Evolutionary conservation across 2,888 invertebrate species (phyloP), one percentile per base, ranked within the genome.

Genomic region (Ferrisia virgata): DNA sequence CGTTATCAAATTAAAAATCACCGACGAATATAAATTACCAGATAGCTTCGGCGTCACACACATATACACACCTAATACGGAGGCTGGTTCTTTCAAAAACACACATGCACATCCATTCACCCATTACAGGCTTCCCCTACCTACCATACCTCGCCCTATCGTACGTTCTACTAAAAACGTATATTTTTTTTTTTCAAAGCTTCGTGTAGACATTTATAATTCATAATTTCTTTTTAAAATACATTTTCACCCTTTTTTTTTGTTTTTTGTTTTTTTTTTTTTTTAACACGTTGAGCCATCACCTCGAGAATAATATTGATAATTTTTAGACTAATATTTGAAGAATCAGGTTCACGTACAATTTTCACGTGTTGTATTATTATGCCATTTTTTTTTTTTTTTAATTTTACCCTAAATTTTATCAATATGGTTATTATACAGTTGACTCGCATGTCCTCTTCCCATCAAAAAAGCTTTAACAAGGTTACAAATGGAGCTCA

Each of bases 1-100:
- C 36, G 25, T 64, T 64, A 64, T 64, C 58, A 64, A 64, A 64
- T 64, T 64, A 64, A 64, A 64, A 64, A 64, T 64, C 58, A 13
- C 58, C 58, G 9, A 47, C 13, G 58, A 64, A 64, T 64, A 64
- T 64, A 64, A 64, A 64, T 64, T 64, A 64, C 28, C 11, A n/a
- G n/a, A n/a, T n/a, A n/a, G n/a, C n/a, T n/a, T n/a, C n/a, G n/a
- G n/a, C n/a, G n/a, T n/a, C n/a, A n/a, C n/a, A n/a, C n/a, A n/a
- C n/a, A n/a, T n/a, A n/a, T n/a, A n/a, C n/a, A n/a, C n/a, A n/a
- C n/a, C 58, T 2, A 11, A 11, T 64, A 8, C 58, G 58, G 28
- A 47, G 47, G 3, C n/a, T 13, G n/a, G 18, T 18, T 18, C 18
- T 28, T 64, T 64, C 58, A 25, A 64, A 25, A 64, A 64, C 58